Evolutionary conservation across 2,888 invertebrate species (phyloP).

Genomic region (Agrotis segetum): DNA sequence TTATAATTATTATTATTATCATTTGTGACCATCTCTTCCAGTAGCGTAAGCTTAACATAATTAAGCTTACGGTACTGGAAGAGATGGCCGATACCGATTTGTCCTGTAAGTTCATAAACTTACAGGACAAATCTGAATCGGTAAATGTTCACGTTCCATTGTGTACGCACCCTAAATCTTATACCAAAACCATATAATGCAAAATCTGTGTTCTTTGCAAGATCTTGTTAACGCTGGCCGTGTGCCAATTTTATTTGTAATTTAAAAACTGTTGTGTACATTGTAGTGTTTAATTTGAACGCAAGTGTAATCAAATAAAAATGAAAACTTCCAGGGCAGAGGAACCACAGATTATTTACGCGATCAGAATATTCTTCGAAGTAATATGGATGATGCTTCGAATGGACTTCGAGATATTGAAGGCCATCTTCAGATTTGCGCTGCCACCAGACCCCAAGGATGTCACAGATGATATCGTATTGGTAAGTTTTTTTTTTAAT

Average conservation of each 20-base stretch:
- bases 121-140: no score
- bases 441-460: conserved; percentile 92
- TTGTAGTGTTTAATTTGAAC: not conserved
- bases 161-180: conserved; percentile 26
- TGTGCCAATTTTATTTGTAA: conserved; percentile 37
- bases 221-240: conserved; percentile 52
- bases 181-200: conserved; percentile 9
- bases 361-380: conserved; percentile 83
- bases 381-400: conserved; percentile 86
- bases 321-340: conserved; percentile 76
- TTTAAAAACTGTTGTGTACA: not conserved
- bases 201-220: conserved; percentile 52
- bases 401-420: conserved; percentile 83
- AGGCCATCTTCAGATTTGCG: conserved; percentile 88
- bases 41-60: not conserved
- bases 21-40: not conserved
- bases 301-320: conserved; percentile 10
- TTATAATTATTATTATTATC: no score
- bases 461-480: conserved; percentile 93
- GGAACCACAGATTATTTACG: conserved; percentile 76
- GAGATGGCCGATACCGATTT: no score
- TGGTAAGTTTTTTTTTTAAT: conserved; percentile 91
- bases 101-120: no score
- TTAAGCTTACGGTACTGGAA: no score
- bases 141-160: not conserved